phyloP scores from a whole-genome alignment of 2,113 vertebrate species.

The Junco hyemalis region DNA sequence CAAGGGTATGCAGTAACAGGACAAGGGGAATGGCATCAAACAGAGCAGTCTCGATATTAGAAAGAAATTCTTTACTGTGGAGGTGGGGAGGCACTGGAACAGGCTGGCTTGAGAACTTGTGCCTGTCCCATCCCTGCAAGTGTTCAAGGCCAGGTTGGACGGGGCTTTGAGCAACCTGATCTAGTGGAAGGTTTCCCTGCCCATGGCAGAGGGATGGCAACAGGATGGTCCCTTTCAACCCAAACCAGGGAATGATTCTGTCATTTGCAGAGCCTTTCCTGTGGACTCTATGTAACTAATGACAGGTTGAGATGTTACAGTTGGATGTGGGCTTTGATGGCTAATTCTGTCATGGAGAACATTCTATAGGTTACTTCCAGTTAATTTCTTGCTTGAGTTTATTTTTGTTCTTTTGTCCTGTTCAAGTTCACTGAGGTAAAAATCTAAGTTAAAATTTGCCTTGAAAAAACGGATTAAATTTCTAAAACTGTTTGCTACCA shows the following conservation, averaged over 20 bases:
- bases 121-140: background rate
- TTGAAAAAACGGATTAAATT: background rate
- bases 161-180: background rate
- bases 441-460: background rate
- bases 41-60: background rate
- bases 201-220: background rate
- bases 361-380: background rate
- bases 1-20: background rate
- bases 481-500: background rate
- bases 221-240: background rate
- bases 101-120: background rate
- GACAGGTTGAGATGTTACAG: background rate
- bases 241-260: background rate
- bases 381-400: background rate
- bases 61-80: background rate
- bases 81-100: background rate
- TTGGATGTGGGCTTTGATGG: background rate
- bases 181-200: background rate
- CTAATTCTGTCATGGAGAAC: background rate
- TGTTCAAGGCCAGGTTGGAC: background rate
- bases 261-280: background rate
- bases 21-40: background rate
- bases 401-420: background rate
- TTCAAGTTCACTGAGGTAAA: background rate
- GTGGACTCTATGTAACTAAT: background rate